Evolutionary conservation across 2,888 invertebrate genomes (phyloP).

Genomic region (Aspidiotus destructor): DNA sequence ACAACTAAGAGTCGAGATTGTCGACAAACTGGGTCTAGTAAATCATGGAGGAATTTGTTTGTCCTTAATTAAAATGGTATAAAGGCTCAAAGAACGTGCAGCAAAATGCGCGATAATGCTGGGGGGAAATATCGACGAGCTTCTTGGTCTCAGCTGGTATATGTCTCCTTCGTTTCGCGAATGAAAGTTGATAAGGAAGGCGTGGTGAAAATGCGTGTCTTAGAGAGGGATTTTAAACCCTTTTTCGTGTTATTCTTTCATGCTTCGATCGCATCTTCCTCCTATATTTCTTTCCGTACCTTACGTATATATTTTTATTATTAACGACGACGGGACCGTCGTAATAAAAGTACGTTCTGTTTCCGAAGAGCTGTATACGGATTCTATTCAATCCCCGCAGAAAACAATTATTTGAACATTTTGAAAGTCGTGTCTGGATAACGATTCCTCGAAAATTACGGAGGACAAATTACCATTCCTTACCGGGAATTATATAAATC

Average conservation of each 20-base stretch:
- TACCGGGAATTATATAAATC: no score
- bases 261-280: constrained; percentile 35
- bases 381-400: no score
- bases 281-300: neutral
- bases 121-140: neutral
- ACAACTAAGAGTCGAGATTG: neutral
- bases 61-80: constrained; percentile 18
- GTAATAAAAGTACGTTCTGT: constrained; percentile 27
- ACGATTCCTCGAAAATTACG: no score
- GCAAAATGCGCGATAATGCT: neutral
- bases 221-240: constrained; percentile 20
- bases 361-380: neutral
- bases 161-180: neutral
- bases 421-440: no score
- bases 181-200: constrained; percentile 20
- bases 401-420: no score
- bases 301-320: constrained; percentile 8
- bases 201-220: constrained; percentile 19
- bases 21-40: constrained; percentile 11
- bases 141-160: neutral
- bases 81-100: no score
- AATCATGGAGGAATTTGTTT: constrained; percentile 20
- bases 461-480: no score
- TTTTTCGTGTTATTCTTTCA: constrained; percentile 37
- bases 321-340: constrained; percentile 14